phyloP scores from a whole-genome alignment of 1,140 invertebrate genomes.

The Episyrphus balteatus region DNA sequence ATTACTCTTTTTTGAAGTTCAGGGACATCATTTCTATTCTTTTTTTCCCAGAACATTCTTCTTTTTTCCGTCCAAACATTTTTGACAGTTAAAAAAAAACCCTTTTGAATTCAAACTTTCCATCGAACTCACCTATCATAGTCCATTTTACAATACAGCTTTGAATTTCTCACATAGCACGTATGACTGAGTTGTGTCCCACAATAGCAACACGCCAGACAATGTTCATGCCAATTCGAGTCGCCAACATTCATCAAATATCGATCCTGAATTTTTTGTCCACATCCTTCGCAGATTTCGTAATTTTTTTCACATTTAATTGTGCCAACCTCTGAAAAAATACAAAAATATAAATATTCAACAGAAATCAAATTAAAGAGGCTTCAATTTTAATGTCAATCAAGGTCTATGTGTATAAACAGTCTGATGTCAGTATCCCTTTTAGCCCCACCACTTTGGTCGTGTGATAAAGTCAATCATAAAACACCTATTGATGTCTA shows the following conservation, averaged over 20 bases:
- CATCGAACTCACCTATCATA: slow-evolving; percentile 71
- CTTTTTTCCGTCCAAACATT: too few species aligned
- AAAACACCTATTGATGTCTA: too few species aligned
- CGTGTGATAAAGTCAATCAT: too few species aligned
- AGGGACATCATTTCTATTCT: too few species aligned
- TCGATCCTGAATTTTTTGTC: slow-evolving; percentile 80
- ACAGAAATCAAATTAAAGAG: background rate
- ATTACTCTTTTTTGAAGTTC: too few species aligned
- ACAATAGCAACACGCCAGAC: slow-evolving; percentile 82
- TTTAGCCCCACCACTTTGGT: too few species aligned
- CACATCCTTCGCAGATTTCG: slow-evolving; percentile 82
- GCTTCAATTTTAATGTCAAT: background rate
- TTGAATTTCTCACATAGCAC: slow-evolving; percentile 82
- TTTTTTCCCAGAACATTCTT: too few species aligned
- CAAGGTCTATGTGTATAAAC: background rate
- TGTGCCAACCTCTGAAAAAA: slow-evolving; percentile 35
- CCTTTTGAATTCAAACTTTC: background rate
- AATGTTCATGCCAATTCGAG: slow-evolving; percentile 86
- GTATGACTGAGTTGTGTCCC: slow-evolving; percentile 72
- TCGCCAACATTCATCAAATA: slow-evolving; percentile 88
- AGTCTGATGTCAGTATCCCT: too few species aligned
- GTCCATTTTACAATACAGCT: slow-evolving; percentile 90
- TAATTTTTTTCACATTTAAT: slow-evolving; percentile 56
- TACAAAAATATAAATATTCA: background rate
- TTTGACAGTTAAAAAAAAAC: too few species aligned